Evolutionary conservation across 2,113 vertebrate species (phyloP).

Genomic region (Cyanistes caeruleus): DNA sequence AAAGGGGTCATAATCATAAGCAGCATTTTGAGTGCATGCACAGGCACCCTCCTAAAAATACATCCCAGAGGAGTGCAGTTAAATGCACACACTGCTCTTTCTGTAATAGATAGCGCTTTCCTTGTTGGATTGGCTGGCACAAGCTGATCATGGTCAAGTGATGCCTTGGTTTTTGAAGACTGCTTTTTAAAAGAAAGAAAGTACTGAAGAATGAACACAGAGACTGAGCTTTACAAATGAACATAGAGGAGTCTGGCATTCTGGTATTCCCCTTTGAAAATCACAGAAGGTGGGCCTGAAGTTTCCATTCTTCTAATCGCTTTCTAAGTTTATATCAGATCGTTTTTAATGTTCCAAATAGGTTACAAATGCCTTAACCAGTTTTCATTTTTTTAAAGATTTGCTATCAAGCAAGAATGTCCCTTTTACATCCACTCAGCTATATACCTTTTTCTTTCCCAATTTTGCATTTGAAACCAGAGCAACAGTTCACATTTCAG

Average conservation of each 20-base stretch:
- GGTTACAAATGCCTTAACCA: not conserved
- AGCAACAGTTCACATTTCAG: not conserved
- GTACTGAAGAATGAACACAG: not conserved
- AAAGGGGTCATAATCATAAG: not conserved
- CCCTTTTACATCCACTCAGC: not conserved
- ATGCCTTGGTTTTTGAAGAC: not conserved
- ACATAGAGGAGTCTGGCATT: not conserved
- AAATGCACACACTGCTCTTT: not conserved
- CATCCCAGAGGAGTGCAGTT: not conserved
- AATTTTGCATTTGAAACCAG: not conserved
- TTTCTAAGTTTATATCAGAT: not conserved
- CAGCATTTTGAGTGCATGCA: not conserved
- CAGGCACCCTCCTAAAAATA: not conserved
- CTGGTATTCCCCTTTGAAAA: not conserved
- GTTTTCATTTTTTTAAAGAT: not conserved
- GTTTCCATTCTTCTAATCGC: not conserved
- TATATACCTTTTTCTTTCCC: not conserved
- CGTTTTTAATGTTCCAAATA: not conserved
- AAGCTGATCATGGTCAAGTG: not conserved
- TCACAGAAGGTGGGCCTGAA: not conserved
- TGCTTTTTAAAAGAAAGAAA: not conserved
- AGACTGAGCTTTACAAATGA: not conserved
- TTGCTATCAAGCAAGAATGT: accelerated
- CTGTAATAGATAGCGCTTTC: not conserved
- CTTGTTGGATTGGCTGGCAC: not conserved